phyloP scores from a whole-genome alignment of 2,888 invertebrate species.

The Apoda limacodes region DNA sequence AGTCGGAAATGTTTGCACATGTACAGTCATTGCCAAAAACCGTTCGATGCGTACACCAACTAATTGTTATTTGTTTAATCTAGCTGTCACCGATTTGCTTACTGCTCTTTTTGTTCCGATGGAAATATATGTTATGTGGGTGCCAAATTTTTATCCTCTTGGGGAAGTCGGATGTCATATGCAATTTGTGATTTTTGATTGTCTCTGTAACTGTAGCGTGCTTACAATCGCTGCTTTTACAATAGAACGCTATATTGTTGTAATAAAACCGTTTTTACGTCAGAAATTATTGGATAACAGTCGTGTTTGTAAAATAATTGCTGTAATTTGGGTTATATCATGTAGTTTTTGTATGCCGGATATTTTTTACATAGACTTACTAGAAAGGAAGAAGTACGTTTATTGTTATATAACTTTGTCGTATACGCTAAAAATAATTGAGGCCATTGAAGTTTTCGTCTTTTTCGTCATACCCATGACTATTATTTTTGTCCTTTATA shows the following conservation, averaged over 20 bases:
- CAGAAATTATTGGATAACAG: slow-evolving; percentile 83
- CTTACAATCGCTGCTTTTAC: slow-evolving; percentile 89
- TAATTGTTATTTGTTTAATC: slow-evolving; percentile 83
- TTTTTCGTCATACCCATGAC: slow-evolving; percentile 89
- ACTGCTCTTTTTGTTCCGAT: slow-evolving; percentile 80
- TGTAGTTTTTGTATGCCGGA: slow-evolving; percentile 79
- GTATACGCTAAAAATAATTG: slow-evolving; percentile 38
- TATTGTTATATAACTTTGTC: slow-evolving; percentile 46
- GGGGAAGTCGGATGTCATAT: slow-evolving; percentile 82
- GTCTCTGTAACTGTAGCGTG: slow-evolving; percentile 84
- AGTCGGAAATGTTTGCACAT: slow-evolving; percentile 81
- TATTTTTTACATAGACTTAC: slow-evolving; percentile 41
- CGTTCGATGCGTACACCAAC: slow-evolving; percentile 85
- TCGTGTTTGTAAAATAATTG: slow-evolving; percentile 79
- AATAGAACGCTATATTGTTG: slow-evolving; percentile 87
- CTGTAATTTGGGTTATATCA: slow-evolving; percentile 80
- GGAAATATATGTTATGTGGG: slow-evolving; percentile 83
- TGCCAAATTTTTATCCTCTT: slow-evolving; percentile 78
- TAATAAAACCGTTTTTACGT: slow-evolving; percentile 84
- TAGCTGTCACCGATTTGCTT: slow-evolving; percentile 80
- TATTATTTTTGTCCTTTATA: slow-evolving; percentile 82
- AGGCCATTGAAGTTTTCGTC: slow-evolving; percentile 75
- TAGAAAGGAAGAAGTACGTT: slow-evolving; percentile 41
- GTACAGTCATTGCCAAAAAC: slow-evolving; percentile 79
- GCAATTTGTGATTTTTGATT: slow-evolving; percentile 81